Conservation (phyloP, 2,113 vertebrate genomes). For the Noturus placidus region DNA sequence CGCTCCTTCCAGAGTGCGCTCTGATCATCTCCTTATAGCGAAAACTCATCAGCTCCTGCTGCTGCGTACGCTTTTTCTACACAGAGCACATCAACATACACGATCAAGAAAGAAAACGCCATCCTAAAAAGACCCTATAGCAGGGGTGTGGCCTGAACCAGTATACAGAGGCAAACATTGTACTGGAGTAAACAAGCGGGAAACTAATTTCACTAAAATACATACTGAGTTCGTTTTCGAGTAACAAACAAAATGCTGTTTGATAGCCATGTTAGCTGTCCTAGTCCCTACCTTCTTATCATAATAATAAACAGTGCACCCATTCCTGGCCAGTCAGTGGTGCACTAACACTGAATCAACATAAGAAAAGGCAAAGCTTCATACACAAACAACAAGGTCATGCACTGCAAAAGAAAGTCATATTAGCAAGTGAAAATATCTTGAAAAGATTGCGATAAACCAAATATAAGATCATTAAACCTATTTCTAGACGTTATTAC, state of each 20-base stretch:
- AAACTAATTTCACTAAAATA: background rate
- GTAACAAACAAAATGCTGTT: background rate
- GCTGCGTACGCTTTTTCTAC: slow-evolving; percentile 65
- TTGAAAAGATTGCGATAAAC: too few relatives aligned
- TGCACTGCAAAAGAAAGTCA: too few relatives aligned
- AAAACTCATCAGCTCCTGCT: slow-evolving; percentile 70
- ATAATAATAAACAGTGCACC: background rate
- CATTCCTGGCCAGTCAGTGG: background rate
- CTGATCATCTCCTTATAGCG: slow-evolving; percentile 67
- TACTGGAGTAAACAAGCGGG: background rate
- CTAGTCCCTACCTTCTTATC: background rate
- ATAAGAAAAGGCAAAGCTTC: background rate
- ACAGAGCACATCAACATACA: background rate
- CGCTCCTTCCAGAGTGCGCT: slow-evolving; percentile 45
- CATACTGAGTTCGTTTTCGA: background rate
- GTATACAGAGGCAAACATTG: background rate
- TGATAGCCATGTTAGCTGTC: background rate
- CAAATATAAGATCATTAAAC: too few relatives aligned
- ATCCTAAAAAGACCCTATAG: background rate
- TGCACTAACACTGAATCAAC: background rate
- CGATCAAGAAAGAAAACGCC: background rate
- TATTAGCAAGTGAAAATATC: too few relatives aligned
- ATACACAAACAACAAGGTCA: background rate
- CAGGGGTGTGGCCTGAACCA: background rate
- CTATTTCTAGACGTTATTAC: too few relatives aligned